Evolutionary conservation across 1,140 invertebrate species (phyloP).

Genomic region (Lepidurus apus): DNA sequence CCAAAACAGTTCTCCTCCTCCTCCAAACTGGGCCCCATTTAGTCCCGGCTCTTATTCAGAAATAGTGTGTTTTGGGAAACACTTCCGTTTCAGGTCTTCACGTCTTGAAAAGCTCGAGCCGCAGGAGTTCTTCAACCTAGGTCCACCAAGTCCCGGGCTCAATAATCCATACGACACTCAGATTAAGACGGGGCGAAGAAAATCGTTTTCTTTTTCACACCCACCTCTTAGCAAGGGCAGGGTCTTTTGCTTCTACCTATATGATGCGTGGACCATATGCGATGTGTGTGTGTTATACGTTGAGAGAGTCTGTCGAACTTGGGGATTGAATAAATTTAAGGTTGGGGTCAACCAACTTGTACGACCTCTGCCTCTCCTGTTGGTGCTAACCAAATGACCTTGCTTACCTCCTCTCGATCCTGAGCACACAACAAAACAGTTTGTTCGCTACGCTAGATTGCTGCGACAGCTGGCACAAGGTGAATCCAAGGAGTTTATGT

Average conservation of each 20-base stretch:
- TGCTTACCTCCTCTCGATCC: background rate
- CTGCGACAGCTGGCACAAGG: background rate
- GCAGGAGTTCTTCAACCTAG: background rate
- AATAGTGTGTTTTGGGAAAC: background rate
- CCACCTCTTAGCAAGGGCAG: background rate
- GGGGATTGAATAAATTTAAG: slow-evolving; percentile 8
- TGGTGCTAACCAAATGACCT: background rate
- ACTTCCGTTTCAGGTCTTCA: background rate
- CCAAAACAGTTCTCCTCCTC: background rate
- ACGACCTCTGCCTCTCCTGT: background rate
- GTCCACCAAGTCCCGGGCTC: background rate
- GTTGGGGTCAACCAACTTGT: background rate
- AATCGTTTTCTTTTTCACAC: background rate
- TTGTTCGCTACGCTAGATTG: background rate
- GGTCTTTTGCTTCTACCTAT: background rate
- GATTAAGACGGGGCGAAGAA: background rate
- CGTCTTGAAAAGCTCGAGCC: background rate
- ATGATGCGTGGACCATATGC: background rate
- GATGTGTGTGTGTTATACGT: background rate
- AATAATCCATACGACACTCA: slow-evolving; percentile 11
- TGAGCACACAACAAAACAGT: background rate
- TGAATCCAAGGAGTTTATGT: background rate
- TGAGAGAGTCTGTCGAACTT: background rate
- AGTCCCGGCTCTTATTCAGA: background rate
- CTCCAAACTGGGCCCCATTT: background rate